Percentiles rank a stretch among this genome's conserved stretches.
Evolutionary conservation across 2,797 vertebrate species (phyloP).

Genomic region (Enteromius anoplus): DNA sequence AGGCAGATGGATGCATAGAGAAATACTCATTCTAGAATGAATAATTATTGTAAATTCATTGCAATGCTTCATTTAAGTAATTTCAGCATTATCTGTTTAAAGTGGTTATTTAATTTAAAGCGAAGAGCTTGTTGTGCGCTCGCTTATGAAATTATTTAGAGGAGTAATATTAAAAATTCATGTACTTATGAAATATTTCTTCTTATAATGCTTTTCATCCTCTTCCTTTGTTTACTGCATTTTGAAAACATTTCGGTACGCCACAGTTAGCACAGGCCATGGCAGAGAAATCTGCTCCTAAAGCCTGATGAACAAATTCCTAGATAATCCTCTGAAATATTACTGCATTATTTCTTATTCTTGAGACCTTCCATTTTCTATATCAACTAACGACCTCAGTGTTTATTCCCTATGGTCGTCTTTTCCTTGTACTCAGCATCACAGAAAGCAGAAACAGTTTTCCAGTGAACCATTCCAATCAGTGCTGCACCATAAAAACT

Average conservation of each 20-base stretch:
- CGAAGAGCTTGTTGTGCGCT: background rate
- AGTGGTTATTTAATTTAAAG: constrained; percentile 34
- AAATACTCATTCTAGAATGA: background rate
- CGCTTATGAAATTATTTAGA: background rate
- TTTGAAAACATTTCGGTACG: constrained; percentile 13
- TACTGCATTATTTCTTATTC: background rate
- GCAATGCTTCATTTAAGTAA: too few relatives aligned
- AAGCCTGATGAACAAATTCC: constrained; percentile 8
- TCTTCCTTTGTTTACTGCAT: constrained; percentile 37
- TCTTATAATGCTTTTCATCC: constrained; percentile 36
- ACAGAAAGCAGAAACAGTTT: constrained; percentile 34
- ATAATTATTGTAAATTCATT: background rate
- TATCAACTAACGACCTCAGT: constrained; percentile 6
- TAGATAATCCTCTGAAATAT: constrained; percentile 19
- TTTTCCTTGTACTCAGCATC: constrained; percentile 25
- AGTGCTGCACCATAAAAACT: constrained; percentile 41
- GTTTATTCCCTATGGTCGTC: constrained; percentile 8
- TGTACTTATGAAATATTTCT: constrained; percentile 44
- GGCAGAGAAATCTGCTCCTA: background rate
- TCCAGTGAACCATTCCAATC: constrained; percentile 37
- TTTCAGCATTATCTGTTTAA: constrained; percentile 9
- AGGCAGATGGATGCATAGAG: background rate
- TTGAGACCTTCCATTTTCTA: constrained; percentile 4
- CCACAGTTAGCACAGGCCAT: background rate
- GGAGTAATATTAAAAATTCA: constrained; percentile 41